Evolutionary conservation across 2,113 vertebrate genomes (phyloP).

Genomic region (Motacilla alba): DNA sequence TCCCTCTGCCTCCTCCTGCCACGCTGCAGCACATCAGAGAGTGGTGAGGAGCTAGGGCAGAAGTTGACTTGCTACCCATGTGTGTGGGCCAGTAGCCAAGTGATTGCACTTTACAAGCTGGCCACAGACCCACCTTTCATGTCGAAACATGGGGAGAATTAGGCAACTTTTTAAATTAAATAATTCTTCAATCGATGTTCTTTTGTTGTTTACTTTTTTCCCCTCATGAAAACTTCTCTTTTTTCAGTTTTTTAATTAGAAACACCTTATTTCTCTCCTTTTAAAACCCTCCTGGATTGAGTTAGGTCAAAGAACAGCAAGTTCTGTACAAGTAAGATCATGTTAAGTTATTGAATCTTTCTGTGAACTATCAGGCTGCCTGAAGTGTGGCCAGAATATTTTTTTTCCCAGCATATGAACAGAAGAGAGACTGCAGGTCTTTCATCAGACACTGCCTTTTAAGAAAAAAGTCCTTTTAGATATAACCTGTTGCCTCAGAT

Average conservation of each 20-base stretch:
- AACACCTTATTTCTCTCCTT: slow-evolving; percentile 34
- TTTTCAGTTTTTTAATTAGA: slow-evolving; percentile 39
- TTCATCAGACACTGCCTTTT: background rate
- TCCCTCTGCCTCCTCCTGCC: slow-evolving; percentile 36
- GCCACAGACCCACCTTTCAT: slow-evolving; percentile 20
- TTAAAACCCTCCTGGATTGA: slow-evolving; percentile 40
- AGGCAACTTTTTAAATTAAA: slow-evolving; percentile 21
- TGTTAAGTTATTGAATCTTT: slow-evolving; percentile 37
- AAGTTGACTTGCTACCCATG: background rate
- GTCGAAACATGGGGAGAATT: slow-evolving; percentile 12
- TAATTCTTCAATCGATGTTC: slow-evolving; percentile 11
- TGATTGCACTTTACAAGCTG: background rate
- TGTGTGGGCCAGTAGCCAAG: slow-evolving; percentile 52
- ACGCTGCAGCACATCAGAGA: background rate
- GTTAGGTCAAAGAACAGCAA: slow-evolving; percentile 64
- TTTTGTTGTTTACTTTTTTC: background rate
- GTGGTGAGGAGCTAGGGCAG: background rate
- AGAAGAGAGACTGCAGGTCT: background rate
- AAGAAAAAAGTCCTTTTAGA: background rate
- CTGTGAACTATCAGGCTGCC: slow-evolving; percentile 11
- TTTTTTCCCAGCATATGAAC: background rate
- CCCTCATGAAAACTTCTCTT: background rate
- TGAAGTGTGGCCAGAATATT: background rate
- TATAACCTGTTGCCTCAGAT: background rate
- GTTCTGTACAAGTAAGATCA: slow-evolving; percentile 41